These are phyloP conservation scores for Hydropotes inermis DNA, from an alignment of 2,113 vertebrate genomes.

Conservation along the genomic window DNA sequence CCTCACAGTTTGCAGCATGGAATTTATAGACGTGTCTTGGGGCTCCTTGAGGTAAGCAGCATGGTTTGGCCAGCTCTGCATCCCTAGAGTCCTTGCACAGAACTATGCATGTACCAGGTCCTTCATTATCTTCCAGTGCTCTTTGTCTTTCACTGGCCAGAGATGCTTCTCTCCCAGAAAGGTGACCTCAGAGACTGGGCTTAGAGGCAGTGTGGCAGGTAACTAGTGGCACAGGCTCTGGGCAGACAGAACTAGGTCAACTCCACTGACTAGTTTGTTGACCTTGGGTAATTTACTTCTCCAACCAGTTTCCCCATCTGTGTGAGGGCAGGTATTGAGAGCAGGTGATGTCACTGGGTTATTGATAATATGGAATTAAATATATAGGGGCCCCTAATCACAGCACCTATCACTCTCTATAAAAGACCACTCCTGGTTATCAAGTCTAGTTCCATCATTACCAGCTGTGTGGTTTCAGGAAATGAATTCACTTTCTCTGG, in stretches of 20 bases:
- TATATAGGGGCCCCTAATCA: background rate
- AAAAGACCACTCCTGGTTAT: background rate
- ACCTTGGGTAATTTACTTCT: background rate
- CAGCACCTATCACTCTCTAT: background rate
- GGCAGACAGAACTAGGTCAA: background rate
- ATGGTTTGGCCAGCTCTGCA: background rate
- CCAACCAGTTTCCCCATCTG: background rate
- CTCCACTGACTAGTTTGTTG: background rate
- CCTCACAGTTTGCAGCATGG: background rate
- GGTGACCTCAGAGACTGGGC: background rate
- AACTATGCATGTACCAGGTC: rapidly evolving
- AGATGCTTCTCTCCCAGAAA: background rate
- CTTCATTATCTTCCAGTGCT: background rate
- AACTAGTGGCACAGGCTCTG: background rate
- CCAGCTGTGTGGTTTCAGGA: background rate
- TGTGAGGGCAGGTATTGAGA: background rate
- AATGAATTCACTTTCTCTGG: background rate
- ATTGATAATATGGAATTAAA: background rate
- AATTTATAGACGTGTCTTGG: background rate
- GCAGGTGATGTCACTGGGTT: background rate
- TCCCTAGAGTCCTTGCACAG: background rate
- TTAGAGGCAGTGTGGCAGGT: background rate
- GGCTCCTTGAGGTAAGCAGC: background rate
- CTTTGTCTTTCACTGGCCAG: background rate
- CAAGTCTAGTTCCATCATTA: background rate